phyloP scores from a whole-genome alignment of 2,888 invertebrate species.

The Cactoblastis cactorum region DNA sequence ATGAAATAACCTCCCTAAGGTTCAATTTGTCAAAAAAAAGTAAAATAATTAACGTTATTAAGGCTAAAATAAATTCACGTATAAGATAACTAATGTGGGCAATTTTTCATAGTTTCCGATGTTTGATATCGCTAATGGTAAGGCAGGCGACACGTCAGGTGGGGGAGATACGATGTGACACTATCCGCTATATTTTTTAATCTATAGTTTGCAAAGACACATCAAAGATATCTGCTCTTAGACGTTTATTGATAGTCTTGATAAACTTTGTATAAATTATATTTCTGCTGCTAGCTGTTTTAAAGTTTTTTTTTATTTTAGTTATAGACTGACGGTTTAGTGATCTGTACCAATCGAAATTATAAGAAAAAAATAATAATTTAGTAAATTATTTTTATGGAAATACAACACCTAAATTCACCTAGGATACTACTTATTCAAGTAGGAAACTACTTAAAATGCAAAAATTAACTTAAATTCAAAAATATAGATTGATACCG shows the following conservation, averaged over 20 bases:
- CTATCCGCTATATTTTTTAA: background rate
- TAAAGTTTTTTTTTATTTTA: too few relatives aligned
- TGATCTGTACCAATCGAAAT: too few relatives aligned
- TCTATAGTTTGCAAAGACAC: background rate
- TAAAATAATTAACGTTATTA: background rate
- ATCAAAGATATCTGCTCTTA: slow-evolving; percentile 6
- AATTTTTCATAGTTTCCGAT: background rate
- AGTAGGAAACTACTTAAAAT: too few relatives aligned
- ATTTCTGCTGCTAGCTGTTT: too few relatives aligned
- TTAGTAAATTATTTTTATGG: too few relatives aligned
- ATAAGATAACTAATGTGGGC: background rate
- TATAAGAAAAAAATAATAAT: too few relatives aligned
- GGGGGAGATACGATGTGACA: background rate
- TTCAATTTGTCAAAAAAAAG: background rate
- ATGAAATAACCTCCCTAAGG: too few relatives aligned
- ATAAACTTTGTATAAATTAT: background rate
- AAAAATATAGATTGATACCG: too few relatives aligned
- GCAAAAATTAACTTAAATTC: too few relatives aligned
- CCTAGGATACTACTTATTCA: too few relatives aligned
- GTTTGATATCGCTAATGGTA: slow-evolving; percentile 4
- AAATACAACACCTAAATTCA: too few relatives aligned
- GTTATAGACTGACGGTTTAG: too few relatives aligned
- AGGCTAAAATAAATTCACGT: background rate
- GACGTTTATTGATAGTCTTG: background rate
- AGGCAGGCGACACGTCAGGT: slow-evolving; percentile 14